These are phyloP conservation scores for Aplodontia rufa DNA, from an alignment of 2,113 vertebrate genomes.

Conservation along the genomic window DNA sequence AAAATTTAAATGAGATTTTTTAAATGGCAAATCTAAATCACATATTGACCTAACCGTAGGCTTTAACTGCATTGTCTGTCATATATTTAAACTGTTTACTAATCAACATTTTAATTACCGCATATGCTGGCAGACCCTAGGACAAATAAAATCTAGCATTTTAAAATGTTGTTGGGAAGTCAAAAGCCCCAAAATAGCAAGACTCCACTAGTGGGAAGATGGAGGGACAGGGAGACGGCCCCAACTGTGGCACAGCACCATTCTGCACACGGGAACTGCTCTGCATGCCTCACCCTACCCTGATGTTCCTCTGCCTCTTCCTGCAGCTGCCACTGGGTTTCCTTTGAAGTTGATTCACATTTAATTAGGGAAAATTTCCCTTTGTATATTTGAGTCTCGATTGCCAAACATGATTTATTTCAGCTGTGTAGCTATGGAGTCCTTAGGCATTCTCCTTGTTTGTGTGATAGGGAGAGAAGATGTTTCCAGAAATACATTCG, in stretches of 20 bases:
- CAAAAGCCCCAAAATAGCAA: constrained; percentile 36
- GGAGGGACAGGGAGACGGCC: neutral
- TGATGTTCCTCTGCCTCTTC: neutral
- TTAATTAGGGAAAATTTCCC: neutral
- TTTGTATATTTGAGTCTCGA: neutral
- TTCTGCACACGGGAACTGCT: too few species aligned
- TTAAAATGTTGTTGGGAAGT: constrained; percentile 34
- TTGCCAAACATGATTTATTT: neutral
- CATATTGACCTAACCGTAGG: constrained; percentile 90
- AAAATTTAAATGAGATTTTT: constrained; percentile 94
- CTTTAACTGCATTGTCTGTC: constrained; percentile 88
- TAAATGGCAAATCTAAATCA: constrained; percentile 91
- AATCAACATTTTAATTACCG: constrained; percentile 89
- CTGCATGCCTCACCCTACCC: neutral
- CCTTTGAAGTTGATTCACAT: neutral
- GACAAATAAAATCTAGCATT: constrained; percentile 82
- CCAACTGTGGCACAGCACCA: neutral
- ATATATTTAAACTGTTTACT: constrained; percentile 86
- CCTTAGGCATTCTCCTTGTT: neutral
- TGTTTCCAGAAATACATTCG: constrained; percentile 29
- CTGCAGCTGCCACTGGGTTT: neutral
- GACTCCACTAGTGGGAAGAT: neutral
- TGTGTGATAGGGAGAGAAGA: neutral
- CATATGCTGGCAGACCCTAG: constrained; percentile 67
- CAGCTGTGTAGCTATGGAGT: neutral